These are phyloP conservation scores for Lemur catta DNA, from an alignment of 2,797 vertebrate genomes.

Conservation along the genomic window DNA sequence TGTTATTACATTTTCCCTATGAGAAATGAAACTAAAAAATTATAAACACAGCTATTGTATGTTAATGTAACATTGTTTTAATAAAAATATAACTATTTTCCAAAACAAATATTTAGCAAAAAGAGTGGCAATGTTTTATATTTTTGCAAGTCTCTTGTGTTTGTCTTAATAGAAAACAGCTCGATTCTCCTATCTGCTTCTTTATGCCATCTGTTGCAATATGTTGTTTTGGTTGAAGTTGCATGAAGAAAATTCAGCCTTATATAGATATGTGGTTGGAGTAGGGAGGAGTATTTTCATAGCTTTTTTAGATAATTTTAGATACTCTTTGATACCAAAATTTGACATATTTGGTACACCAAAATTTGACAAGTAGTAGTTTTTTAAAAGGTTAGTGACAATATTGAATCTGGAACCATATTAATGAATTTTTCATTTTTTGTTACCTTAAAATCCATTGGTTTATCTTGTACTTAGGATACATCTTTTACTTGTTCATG, in stretches of 20 bases:
- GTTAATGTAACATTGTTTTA: slow-evolving; percentile 21
- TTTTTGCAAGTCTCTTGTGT: background rate
- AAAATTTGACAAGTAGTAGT: background rate
- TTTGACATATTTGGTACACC: background rate
- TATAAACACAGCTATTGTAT: background rate
- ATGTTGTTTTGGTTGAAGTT: slow-evolving; percentile 48
- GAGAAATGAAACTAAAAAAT: background rate
- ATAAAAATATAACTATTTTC: background rate
- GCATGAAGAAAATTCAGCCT: slow-evolving; percentile 44
- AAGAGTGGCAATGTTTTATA: background rate
- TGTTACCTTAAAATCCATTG: background rate
- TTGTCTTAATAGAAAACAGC: slow-evolving; percentile 1
- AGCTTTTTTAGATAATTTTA: slow-evolving; percentile 4
- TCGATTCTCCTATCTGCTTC: background rate
- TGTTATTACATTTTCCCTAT: slow-evolving; percentile 11
- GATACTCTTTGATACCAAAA: slow-evolving; percentile 5
- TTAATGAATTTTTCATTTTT: slow-evolving; percentile 9
- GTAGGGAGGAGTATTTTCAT: slow-evolving; percentile 16
- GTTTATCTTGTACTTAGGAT: background rate
- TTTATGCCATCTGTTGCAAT: background rate
- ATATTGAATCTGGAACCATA: background rate
- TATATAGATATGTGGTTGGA: background rate
- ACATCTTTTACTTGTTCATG: background rate
- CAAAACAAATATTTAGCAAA: slow-evolving; percentile 15
- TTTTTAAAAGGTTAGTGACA: background rate